Evolutionary conservation across 92 coral and sea anemone species (phyloP).

Genomic region (Phenganax subtilis): DNA sequence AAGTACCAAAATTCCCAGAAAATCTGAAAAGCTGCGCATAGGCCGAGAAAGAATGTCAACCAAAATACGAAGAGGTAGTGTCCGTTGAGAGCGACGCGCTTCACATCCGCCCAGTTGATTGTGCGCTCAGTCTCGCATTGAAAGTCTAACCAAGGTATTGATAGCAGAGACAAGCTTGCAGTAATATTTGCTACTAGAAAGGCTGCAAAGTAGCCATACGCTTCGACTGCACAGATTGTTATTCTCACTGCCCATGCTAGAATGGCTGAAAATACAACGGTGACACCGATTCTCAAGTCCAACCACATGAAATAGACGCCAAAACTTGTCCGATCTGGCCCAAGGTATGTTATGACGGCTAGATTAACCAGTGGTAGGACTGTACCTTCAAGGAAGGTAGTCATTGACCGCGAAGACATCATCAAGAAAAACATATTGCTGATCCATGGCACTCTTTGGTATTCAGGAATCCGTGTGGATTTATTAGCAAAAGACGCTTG

Average conservation of each 20-base stretch:
- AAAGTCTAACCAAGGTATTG: neutral
- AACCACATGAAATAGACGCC: no score
- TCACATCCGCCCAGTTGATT: slow-evolving; percentile 4
- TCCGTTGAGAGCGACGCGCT: neutral
- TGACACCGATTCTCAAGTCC: no score
- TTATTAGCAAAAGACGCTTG: no score
- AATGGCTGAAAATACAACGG: no score
- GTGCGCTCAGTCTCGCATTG: neutral
- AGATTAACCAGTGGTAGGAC: neutral
- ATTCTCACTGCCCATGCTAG: neutral
- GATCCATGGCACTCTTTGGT: neutral
- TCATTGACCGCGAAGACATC: neutral
- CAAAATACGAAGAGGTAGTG: neutral
- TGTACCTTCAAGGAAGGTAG: neutral
- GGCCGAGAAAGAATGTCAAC: neutral
- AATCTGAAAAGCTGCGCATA: neutral
- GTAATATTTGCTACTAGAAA: neutral
- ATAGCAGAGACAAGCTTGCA: neutral
- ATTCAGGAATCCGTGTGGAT: no score
- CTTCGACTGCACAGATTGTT: neutral
- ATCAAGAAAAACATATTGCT: neutral
- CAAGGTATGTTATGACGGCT: neutral
- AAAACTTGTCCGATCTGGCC: no score
- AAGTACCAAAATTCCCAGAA: slow-evolving; percentile 23
- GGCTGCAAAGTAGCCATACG: neutral